Evolutionary conservation across 2,113 vertebrate species (phyloP), one percentile per base, ranked within the genome.

Genomic region (Bubo bubo): DNA sequence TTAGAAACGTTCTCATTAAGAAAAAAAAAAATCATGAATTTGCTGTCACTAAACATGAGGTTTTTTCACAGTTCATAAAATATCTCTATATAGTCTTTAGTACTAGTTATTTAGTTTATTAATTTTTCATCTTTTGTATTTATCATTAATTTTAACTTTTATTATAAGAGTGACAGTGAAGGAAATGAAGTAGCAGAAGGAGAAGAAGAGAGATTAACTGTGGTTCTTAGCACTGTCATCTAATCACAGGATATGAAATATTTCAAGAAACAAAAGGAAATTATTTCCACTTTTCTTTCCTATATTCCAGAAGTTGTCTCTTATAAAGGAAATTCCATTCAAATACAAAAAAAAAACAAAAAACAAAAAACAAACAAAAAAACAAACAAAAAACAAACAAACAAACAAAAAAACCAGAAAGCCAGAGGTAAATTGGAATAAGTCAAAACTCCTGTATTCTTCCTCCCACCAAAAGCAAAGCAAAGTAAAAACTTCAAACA

Each of bases 31-130:
- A 45, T 18, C 34, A 62, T 58, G 32, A 83, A 89, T 94, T 86
- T 82, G 28, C 47, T 87, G 59, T 86, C 45, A 71, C 28, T 79
- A 94, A 90, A 94, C 90, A 75, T 72, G 35, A 84, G 22, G 64
- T 12, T 71, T 62, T 82, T 96, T 82, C 74, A 95, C 28, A 72
- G 81, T 82, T 93, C 81, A 56, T 95, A 75, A 93, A 84, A 58
- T 64, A 71, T 53, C 28, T 75, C 24, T 10, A 67, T 74, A 19
- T 21, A 58, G 5, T 55, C 24, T 66, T 90, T 79, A 87, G 30
- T 28, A 82, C 26, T 52, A 64, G 22, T 59, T 88, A 85, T 88
- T 93, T 85, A 72, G 68, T 60, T 72, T 82, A 92, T 82, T 84
- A 77, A 89, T 94, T 86, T 58, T 85, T 92, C 7, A 22, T 82